Base-by-base conservation (phyloP, 92 coral and sea anemone species). In the Siderastrea radians region DNA sequence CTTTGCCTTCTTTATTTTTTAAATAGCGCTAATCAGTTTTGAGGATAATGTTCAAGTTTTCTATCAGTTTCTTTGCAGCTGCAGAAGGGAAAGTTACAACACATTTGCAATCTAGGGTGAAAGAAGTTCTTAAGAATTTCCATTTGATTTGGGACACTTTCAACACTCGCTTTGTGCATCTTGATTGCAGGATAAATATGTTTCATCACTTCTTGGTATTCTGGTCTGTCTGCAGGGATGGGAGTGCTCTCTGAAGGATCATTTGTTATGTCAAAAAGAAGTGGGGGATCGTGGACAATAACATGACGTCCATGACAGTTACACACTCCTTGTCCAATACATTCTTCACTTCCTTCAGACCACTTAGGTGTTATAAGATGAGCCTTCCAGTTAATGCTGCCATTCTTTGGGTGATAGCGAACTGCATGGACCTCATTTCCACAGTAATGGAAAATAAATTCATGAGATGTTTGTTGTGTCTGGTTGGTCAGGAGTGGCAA, bases 71-170 rank as follows among this genome's bases (percentile, higher is more conserved):
- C 98, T 44, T 59, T 87, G 55, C 99, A 96, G 53, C 82, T 81
- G 79, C 99, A 96, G 74, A 79, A 94, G 14, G 99, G 99, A 49
- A 74, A 93, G 61, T 94, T 96, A 81, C 99, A 96, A 69, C 99
- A 96, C 66, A 89, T 83, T 80, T 94, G 97, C 75, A 88, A 77
- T 14, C 69, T 38, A 12, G 96, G 59, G 54, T 84, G 58, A 78
- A 87, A 90, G 16, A 74, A 51, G 44, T 79, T 84, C 62, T 89
- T 86, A 19, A 7, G 53, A 53, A 13, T 10, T 67, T 81, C 95
- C 51, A 94, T 81, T 65, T 96, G 92, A 60, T 69, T 86, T 4
- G 94, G 94, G 43, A 96, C 98, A 58, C 78, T 57, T 15, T 86
- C 64, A 9, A 96, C 70, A 13, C 87, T 68, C 3, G 60, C 68